Evolutionary conservation across 1,140 invertebrate genomes (phyloP), one percentile per base, ranked within the genome.

Genomic region (Atopsyche davidsoni): DNA sequence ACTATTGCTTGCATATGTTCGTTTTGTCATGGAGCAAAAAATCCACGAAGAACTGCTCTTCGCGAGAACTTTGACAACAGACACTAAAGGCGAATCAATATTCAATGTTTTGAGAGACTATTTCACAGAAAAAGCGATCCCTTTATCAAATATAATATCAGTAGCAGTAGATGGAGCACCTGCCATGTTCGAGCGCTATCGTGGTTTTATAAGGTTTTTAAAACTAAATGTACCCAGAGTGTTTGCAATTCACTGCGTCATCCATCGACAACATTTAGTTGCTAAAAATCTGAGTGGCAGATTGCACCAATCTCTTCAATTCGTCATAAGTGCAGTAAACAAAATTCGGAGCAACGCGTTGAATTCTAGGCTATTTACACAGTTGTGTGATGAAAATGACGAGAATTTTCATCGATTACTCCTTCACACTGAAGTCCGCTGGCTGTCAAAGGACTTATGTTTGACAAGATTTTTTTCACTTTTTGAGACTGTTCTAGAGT

Each of bases 81-180:
- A 64, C 51, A 68, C 60, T 60, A 68, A 66, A 67, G 59, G 61
- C 32, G 60, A 67, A 65, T 63, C 61, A 60, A 64, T 69, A 64
- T 67, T 65, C 60, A 48, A 62, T 62, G 59, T 59, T 25, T 44
- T 62, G 54, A 57, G 39, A 31, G 40, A 62, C 43, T 60, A 46
- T 53, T 64, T 57, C 38, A 59, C 24, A 21, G 60, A 63, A 57
- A 65, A 66, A 60, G 45, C 57, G 51, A 52, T 57, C 53, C 41
- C 41, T 22, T 43, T 43, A 23, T 43, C 48, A 55, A 62, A 63
- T 51, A 60, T 62, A 35, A 57, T 61, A 23, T 62, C 59, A 40
- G 58, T 56, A 13, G 60, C 58, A 16, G 38, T 53, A 57, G 53
- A 62, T 61, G 59, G 52, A 49, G 54, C 60, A 35, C 59, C 47